These are phyloP conservation scores for Clavelina lepadiformis DNA, from an alignment of 23 tunicate species.

Conservation along the genomic window DNA sequence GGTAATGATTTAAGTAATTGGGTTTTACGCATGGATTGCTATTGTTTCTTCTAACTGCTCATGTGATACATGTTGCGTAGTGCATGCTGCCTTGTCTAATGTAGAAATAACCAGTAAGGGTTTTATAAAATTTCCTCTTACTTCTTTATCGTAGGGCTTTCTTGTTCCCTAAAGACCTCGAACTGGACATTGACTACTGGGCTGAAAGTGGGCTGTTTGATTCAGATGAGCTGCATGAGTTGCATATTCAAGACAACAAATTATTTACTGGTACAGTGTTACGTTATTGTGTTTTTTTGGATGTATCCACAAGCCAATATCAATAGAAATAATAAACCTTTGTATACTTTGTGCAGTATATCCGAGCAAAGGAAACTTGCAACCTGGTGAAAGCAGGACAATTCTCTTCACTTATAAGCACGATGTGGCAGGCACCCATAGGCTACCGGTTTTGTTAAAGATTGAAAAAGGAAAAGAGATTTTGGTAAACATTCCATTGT, in stretches of 20 bases:
- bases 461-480: constrained; percentile 88
- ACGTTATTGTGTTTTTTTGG: too few species aligned
- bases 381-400: constrained; percentile 54
- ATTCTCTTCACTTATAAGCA: constrained; percentile 76
- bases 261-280: constrained; percentile 56
- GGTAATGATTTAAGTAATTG: constrained; percentile 49
- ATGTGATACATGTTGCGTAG: too few species aligned
- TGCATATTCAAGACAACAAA: constrained; percentile 83
- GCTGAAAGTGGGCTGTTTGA: constrained; percentile 75
- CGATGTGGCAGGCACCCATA: constrained; percentile 78
- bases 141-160: constrained; percentile 75
- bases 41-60: too few species aligned
- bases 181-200: constrained; percentile 83
- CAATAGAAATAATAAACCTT: too few species aligned
- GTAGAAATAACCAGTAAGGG: not conserved
- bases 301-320: too few species aligned
- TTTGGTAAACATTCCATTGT: too few species aligned
- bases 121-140: not conserved
- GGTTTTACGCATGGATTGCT: too few species aligned
- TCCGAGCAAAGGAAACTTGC: constrained; percentile 60
- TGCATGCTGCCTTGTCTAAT: not conserved
- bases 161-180: constrained; percentile 82
- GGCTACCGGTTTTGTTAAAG: constrained; percentile 83
- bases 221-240: constrained; percentile 77
- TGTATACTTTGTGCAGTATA: constrained; percentile 28